Evolutionary conservation across 1,140 invertebrate genomes (phyloP).

Genomic region (Meloidogyne chitwoodi): DNA sequence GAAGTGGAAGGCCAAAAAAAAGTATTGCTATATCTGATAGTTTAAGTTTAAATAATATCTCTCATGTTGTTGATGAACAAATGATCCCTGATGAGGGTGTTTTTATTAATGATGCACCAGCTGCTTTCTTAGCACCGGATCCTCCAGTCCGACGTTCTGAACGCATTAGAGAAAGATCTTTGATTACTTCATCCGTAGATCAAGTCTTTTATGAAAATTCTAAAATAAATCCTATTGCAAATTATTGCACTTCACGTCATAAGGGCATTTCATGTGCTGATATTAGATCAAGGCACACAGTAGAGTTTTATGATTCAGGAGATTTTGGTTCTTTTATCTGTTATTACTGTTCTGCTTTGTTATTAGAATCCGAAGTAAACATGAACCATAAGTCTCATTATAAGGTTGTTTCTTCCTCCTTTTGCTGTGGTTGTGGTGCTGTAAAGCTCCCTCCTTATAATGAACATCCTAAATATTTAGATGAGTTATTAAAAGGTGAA

Average conservation of each 20-base stretch:
- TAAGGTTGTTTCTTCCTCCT: not conserved
- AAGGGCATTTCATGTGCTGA: not conserved
- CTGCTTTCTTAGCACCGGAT: not conserved
- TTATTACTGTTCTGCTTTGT: not conserved
- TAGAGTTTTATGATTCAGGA: conserved; percentile 1
- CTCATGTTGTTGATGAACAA: not conserved
- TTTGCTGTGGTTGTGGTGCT: not conserved
- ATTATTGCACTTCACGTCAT: not conserved
- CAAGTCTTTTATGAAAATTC: not conserved
- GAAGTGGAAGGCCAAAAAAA: not conserved
- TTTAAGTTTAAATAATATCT: too few relatives aligned
- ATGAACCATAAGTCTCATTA: not conserved
- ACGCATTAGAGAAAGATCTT: not conserved
- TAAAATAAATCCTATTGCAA: not conserved
- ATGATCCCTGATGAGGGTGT: not conserved
- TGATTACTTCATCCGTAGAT: not conserved
- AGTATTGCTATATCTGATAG: too few relatives aligned
- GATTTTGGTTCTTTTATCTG: not conserved
- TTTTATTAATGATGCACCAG: not conserved
- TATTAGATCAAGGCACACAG: not conserved
- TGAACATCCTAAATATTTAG: not conserved
- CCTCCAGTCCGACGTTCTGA: not conserved
- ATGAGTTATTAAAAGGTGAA: not conserved
- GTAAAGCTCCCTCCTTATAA: not conserved
- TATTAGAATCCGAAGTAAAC: not conserved